These are phyloP conservation scores for Saguinus imperator DNA, from an alignment of 2,113 vertebrate genomes.

Conservation along the genomic window DNA sequence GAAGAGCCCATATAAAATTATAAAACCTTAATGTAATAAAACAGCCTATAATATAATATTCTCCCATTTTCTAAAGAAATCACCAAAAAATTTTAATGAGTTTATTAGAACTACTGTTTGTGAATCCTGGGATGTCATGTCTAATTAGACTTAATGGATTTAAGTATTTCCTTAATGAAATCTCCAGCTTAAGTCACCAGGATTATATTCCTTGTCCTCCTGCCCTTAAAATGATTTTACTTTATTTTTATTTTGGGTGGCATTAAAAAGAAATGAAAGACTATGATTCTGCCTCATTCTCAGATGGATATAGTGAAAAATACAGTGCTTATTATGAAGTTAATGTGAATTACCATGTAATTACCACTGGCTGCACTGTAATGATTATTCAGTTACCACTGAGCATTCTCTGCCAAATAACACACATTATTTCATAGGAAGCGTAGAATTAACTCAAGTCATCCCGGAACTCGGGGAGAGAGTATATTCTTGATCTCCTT, in stretches of 20 bases:
- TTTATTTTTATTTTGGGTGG: constrained; percentile 71
- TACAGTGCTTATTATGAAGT: constrained; percentile 58
- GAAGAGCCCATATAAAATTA: constrained; percentile 78
- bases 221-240: constrained; percentile 73
- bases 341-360: constrained; percentile 79
- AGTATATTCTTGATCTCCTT: constrained; percentile 21
- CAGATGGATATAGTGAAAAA: constrained; percentile 62
- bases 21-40: constrained; percentile 71
- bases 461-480: constrained; percentile 79
- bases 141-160: constrained; percentile 73
- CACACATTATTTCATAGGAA: constrained; percentile 85
- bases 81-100: constrained; percentile 69
- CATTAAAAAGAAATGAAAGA: constrained; percentile 76
- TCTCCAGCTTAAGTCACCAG: constrained; percentile 68
- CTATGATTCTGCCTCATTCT: constrained; percentile 74
- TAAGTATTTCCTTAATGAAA: constrained; percentile 67
- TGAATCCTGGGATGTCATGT: constrained; percentile 45
- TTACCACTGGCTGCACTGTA: constrained; percentile 75
- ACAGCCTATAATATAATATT: constrained; percentile 75
- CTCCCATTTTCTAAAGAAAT: constrained; percentile 72
- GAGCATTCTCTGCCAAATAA: constrained; percentile 81
- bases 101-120: constrained; percentile 70
- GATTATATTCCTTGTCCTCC: constrained; percentile 56
- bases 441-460: constrained; percentile 86
- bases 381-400: constrained; percentile 80